These are phyloP conservation scores for Trialeurodes vaporariorum DNA, from an alignment of 1,140 invertebrate genomes.

Conservation along the genomic window DNA sequence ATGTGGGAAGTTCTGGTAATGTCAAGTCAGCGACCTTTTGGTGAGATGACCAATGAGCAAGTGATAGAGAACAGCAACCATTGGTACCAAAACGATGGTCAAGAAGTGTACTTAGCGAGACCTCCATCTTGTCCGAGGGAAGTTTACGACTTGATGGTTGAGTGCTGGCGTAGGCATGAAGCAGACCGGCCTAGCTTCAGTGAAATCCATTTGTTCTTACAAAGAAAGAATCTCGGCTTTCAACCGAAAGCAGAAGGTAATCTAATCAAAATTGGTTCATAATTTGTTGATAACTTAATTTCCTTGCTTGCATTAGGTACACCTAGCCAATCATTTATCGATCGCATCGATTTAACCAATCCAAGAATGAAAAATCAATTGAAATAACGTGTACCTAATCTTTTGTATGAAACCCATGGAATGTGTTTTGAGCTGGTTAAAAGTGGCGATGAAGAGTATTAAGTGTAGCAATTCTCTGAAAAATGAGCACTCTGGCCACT, in stretches of 20 bases:
- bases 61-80: slow-evolving; percentile 60
- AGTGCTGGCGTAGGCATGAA: slow-evolving; percentile 58
- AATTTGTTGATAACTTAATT: too few species aligned
- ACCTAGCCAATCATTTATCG: too few species aligned
- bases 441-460: too few species aligned
- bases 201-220: slow-evolving; percentile 61
- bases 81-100: slow-evolving; percentile 45
- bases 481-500: too few species aligned
- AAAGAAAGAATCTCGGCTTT: slow-evolving; percentile 49
- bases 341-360: too few species aligned
- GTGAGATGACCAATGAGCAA: slow-evolving; percentile 60
- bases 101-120: slow-evolving; percentile 35
- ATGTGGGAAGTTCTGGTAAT: slow-evolving; percentile 66
- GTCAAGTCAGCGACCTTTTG: slow-evolving; percentile 57
- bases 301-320: too few species aligned
- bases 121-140: slow-evolving; percentile 50
- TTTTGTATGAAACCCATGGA: too few species aligned
- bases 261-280: too few species aligned
- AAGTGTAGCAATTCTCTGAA: too few species aligned
- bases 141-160: slow-evolving; percentile 60
- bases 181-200: slow-evolving; percentile 55
- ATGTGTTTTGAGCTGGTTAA: too few species aligned
- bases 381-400: too few species aligned
- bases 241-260: slow-evolving; percentile 14
- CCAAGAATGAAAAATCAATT: too few species aligned